Base-by-base conservation (phyloP, 2,888 invertebrate species). In the Noctua janthina region DNA sequence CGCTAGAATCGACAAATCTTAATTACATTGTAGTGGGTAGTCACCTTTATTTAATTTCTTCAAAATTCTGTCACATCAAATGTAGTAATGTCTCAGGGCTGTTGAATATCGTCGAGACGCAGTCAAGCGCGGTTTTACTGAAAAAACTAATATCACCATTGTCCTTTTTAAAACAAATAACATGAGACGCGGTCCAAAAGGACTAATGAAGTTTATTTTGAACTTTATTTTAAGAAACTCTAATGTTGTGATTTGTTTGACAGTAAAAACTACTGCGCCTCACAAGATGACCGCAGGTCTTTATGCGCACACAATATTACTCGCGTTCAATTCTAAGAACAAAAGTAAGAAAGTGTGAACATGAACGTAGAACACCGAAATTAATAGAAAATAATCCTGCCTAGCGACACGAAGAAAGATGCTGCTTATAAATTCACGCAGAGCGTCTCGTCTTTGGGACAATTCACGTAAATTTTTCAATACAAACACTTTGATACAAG, bases 11-110 rank as follows among this genome's bases (percentile, higher is more conserved):
- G 8, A 43, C 11, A 46, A 54, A 51, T 54, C 23, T 51, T 51
- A 11, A 35, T 59, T 39, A 35, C 29, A 20, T 62, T 20, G 5
- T 82, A 74, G 54, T 59, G 39, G 43, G 67, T 35, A 23, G 5
- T 10, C 43, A n/a, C 20, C 43, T 43, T 62, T 5, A 46, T 62
- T 76, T 76, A 1, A 62, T 49, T 35, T 43, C 11, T n/a, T 39
- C 29, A 43, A 59, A 39, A 39, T 59, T 23, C 23, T 35, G 43
- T 69, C 62, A 39, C 79, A 62, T 69, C 51, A 62, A 79, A 62
- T 62, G 66, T 56, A 71, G 43, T 46, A n/a, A 13, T 46, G 46
- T 46, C 3, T 15, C n/a, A 15, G 4, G 35, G 66, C 66, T 35
- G 64, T 35, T 20, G 20, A 1, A 35, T 35, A 20, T 62, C 13